A percentile compares a stretch with the other conserved stretches of the same genome.
Conservation (phyloP, 2,888 invertebrate genomes). For the Erynnis tages region DNA sequence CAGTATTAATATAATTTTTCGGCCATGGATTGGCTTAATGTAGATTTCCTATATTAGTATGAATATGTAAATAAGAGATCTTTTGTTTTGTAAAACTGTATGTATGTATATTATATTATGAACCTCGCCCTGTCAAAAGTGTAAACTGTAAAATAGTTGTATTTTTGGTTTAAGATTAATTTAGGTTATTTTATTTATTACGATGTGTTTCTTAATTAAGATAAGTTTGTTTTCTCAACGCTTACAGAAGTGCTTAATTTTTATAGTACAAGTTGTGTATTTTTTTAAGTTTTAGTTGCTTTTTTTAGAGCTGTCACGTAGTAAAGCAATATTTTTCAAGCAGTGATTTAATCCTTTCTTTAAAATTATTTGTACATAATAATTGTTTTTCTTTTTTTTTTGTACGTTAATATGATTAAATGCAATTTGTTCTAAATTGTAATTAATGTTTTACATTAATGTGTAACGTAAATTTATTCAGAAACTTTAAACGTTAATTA, state of each 20-base stretch:
- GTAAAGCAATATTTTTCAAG: background rate
- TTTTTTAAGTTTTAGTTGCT: constrained; percentile 13
- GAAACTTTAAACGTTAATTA: no score
- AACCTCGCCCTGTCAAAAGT: constrained; percentile 35
- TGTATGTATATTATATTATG: constrained; percentile 12
- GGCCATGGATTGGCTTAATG: no score
- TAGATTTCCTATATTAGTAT: constrained; percentile 15
- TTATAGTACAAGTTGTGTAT: constrained; percentile 29
- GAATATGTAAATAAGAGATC: constrained; percentile 4
- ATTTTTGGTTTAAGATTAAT: constrained; percentile 46
- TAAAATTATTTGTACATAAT: no score
- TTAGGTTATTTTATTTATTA: constrained; percentile 47
- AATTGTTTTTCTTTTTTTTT: no score
- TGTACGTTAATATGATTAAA: no score
- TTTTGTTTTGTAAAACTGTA: constrained; percentile 10
- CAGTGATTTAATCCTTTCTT: background rate
- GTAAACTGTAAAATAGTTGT: constrained; percentile 29
- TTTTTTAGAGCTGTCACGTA: background rate
- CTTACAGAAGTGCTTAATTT: constrained; percentile 34
- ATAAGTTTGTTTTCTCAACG: constrained; percentile 33
- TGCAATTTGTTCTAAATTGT: no score
- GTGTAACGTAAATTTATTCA: background rate
- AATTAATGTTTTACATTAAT: no score
- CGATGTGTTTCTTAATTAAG: constrained; percentile 28
- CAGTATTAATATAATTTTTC: no score